Base-by-base conservation (phyloP, 2,797 vertebrate genomes). In the Oreonectes daqikongensis region DNA sequence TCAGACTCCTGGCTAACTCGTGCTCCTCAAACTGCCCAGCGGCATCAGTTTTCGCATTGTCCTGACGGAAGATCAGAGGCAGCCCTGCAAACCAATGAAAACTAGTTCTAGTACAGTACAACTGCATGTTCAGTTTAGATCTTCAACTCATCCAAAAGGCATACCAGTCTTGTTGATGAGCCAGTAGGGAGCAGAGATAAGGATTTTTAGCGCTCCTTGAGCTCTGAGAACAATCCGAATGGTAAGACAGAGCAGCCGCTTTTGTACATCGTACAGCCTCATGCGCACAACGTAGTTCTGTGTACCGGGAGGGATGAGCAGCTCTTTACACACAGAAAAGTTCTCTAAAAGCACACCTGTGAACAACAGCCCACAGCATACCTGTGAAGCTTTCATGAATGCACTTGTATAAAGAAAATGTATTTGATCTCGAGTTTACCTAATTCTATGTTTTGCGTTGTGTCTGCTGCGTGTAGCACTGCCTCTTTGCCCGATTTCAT, bases 21-120 rank as follows among this genome's bases (percentile, higher is more conserved):
- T 99, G 98, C 82, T 99, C 98, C 82, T 99, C 97, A 88, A 96
- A 99, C 90, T 99, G 98, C 12, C 95, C 98, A 0, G 96, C 95
- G 0, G 95, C 95, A 38, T 99, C 98, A 0, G 89, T 89, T 89
- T 95, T 99, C 0, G 92, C 91, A 35, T 99, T 98, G 87, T 99
- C 98, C 87, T 99, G 98, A 69, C 97, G 95, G 89, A 99, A 99
- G 83, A 99, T 98, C 80, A 99, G 85, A 0, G 98, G 98, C 42
- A 99, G 88, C 53, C 98, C 98, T 99, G 84, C 22, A 42, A 52
- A n/a, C 42, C 15, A 78, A 71, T 24, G 44, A 35, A 40, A 67
- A 40, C 12, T 35, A 57, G 38, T 55, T 26, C 12, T 14, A 38
- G 6, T 26, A 30, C 7, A 59, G 12, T 35, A 20, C 17, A 57